Conservation (phyloP, 1,140 invertebrate species). For the Propsilocerus akamusi region DNA sequence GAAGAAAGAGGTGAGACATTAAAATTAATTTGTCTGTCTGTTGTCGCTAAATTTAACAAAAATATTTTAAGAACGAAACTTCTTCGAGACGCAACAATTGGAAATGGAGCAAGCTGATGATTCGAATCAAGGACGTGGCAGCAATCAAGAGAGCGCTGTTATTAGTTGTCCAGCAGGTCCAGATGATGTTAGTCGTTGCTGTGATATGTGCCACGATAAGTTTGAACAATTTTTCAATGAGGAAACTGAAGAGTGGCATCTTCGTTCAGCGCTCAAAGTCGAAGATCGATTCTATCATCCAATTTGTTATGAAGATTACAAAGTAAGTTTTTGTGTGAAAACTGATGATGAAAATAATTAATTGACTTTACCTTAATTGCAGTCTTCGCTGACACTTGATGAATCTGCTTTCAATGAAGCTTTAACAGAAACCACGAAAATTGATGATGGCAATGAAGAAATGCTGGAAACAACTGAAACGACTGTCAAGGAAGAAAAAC, state of each 20-base stretch:
- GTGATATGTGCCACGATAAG: slow-evolving; percentile 74
- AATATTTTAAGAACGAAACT: slow-evolving; percentile 53
- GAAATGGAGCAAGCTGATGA: slow-evolving; percentile 20
- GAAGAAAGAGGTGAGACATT: slow-evolving; percentile 61
- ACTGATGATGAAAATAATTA: background rate
- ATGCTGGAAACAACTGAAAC: background rate
- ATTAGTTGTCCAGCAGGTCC: slow-evolving; percentile 23
- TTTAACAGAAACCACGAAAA: slow-evolving; percentile 5
- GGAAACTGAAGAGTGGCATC: slow-evolving; percentile 90
- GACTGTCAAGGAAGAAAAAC: background rate
- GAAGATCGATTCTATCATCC: slow-evolving; percentile 77
- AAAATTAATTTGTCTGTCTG: background rate
- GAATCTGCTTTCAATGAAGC: slow-evolving; percentile 9
- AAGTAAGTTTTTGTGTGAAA: slow-evolving; percentile 32
- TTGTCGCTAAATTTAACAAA: background rate
- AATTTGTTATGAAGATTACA: slow-evolving; percentile 74
- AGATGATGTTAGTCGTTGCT: slow-evolving; percentile 39
- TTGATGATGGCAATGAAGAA: slow-evolving; percentile 5
- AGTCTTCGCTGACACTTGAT: slow-evolving; percentile 15
- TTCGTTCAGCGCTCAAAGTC: slow-evolving; percentile 59
- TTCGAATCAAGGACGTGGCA: slow-evolving; percentile 11
- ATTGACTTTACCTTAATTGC: slow-evolving; percentile 5
- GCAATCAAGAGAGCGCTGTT: slow-evolving; percentile 13
- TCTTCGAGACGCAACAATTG: slow-evolving; percentile 58
- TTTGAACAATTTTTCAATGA: slow-evolving; percentile 92